Evolutionary conservation across 2,113 vertebrate genomes (phyloP), one percentile per base, ranked within the genome.

Genomic region (Felis chaus): DNA sequence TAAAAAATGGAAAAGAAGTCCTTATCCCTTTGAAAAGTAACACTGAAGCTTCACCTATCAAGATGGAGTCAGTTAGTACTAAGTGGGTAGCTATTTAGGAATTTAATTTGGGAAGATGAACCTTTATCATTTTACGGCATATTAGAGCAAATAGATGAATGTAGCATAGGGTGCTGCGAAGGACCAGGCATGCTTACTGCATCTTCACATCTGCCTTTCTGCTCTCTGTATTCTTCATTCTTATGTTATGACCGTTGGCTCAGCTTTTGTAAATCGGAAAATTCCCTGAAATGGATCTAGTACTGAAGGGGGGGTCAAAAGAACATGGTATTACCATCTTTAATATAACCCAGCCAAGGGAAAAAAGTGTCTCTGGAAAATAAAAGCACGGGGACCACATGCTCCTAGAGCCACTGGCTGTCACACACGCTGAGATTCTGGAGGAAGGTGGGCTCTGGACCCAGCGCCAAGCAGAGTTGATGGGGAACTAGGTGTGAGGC

Each of bases 21-120:
- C 45, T 69, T 78, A 89, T 89, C 91, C 83, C 39, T 80, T 53
- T 89, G 83, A 57, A 73, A 92, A 95, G 45, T 23, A 48, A 87
- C 1, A 21, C 31, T 41, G 61, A 78, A 83, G 7, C 50, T 81
- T 93, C 65, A 68, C 55, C 41, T 61, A 11, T 8, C 41, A 48
- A 57, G 55, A 33, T 0, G 5, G 66, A 82, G 65, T n/a, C 21
- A 80, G 12, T 61, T 19, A 23, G 29, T 55, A 45, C 14, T 15
- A 27, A 48, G 57, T 1, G 3, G 21, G 11, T 27, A 7, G 36
- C 80, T 68, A 55, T 91, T 41, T 65, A 90, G 76, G 21, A 89
- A 83, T 61, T 31, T 68, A 80, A 23, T 50, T 39, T 33, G 18
- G 45, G 29, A 9, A 48, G 45, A 92, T 55, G 19, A 27, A 3